Percentiles rank a stretch among this genome's conserved stretches.
Evolutionary conservation across 2,888 invertebrate species (phyloP).

Genomic region (Pseudococcus viburni): DNA sequence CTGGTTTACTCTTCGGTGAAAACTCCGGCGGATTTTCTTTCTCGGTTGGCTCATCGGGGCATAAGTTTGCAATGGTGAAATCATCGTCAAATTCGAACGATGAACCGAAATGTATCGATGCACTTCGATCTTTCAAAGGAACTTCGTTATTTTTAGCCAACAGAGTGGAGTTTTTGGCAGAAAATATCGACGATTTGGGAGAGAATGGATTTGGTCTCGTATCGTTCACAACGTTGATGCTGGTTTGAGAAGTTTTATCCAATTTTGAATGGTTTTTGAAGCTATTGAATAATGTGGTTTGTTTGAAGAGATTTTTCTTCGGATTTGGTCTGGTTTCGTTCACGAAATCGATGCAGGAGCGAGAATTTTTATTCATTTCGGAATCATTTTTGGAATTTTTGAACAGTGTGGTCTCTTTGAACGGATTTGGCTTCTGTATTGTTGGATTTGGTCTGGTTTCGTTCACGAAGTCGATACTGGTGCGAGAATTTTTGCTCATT

Average conservation of each 20-base stretch:
- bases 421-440: neutral
- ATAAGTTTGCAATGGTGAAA: neutral
- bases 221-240: neutral
- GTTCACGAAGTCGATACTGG: neutral
- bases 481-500: neutral
- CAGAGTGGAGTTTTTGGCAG: slow-evolving; percentile 8
- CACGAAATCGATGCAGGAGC: neutral
- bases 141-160: neutral
- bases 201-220: neutral
- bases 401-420: neutral
- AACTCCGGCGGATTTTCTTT: neutral
- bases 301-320: neutral
- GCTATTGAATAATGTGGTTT: neutral
- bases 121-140: slow-evolving; percentile 6
- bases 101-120: slow-evolving; percentile 50
- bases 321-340: neutral
- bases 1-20: neutral
- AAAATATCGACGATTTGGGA: neutral
- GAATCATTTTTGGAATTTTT: neutral
- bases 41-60: neutral
- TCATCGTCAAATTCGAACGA: slow-evolving; percentile 45
- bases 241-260: neutral
- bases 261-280: neutral
- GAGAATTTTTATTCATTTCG: neutral
- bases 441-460: neutral